phyloP scores from a whole-genome alignment of 2,888 invertebrate genomes.

The Heliconius erato region DNA sequence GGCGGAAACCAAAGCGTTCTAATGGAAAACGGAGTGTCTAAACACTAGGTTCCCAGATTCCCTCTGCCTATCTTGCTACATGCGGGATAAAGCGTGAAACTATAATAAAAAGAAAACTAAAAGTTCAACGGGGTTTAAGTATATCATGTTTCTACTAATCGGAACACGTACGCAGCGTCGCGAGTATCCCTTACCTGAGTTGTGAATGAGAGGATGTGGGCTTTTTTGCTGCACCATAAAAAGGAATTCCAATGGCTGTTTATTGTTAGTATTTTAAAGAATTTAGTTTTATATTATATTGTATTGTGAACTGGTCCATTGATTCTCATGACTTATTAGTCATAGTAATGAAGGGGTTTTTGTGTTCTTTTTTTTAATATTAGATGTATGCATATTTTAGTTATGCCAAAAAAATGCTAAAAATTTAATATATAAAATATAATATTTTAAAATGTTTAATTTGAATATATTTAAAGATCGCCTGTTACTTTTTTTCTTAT shows the following conservation, averaged over 20 bases:
- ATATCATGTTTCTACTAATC: slow-evolving; percentile 35
- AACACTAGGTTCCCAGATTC: background rate
- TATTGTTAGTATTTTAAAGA: slow-evolving; percentile 33
- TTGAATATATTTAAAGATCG: no score
- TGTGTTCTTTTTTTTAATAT: background rate
- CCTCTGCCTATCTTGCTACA: background rate
- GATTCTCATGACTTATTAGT: background rate
- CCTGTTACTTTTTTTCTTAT: no score
- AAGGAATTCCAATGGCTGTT: slow-evolving; percentile 56
- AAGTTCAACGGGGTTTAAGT: slow-evolving; percentile 33
- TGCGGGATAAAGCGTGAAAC: background rate
- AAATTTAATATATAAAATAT: no score
- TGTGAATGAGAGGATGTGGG: slow-evolving; percentile 52
- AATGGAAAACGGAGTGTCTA: background rate
- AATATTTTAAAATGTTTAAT: no score
- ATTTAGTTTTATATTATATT: slow-evolving; percentile 16
- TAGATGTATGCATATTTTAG: background rate
- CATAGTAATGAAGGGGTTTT: background rate
- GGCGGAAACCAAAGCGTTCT: no score
- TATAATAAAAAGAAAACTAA: background rate
- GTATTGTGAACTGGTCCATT: slow-evolving; percentile 9
- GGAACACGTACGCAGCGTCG: slow-evolving; percentile 45
- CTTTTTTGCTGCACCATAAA: slow-evolving; percentile 51
- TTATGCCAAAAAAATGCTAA: background rate
- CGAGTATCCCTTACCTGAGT: slow-evolving; percentile 49